Evolutionary conservation across 2,888 invertebrate genomes (phyloP).

Genomic region (Drosophila formosana): DNA sequence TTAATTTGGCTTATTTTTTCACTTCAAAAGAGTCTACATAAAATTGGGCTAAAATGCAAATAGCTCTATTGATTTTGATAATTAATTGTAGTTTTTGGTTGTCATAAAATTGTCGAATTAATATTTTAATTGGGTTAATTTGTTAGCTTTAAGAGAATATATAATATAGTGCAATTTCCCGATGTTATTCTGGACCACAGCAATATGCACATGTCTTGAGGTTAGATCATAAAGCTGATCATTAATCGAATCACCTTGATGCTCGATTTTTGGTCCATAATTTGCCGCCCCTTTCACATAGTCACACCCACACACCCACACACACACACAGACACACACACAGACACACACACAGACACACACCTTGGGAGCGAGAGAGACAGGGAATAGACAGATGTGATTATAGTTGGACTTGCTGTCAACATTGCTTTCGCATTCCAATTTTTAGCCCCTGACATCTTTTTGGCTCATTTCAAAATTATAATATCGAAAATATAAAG

Average conservation of each 20-base stretch:
- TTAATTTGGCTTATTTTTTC: too few species aligned
- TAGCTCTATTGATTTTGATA: too few species aligned
- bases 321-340: conserved; percentile 4
- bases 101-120: too few species aligned
- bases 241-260: conserved; percentile 44
- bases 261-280: conserved; percentile 27
- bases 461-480: conserved; percentile 58
- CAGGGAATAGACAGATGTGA: conserved; percentile 1
- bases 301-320: conserved; percentile 11
- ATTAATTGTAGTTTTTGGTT: too few species aligned
- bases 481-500: conserved; percentile 47
- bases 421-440: conserved; percentile 62
- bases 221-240: conserved; percentile 21
- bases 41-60: too few species aligned
- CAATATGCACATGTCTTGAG: not conserved
- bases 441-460: conserved; percentile 65
- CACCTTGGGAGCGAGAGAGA: not conserved
- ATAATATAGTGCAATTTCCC: too few species aligned
- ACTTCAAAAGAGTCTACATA: too few species aligned
- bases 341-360: not conserved
- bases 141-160: too few species aligned
- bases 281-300: conserved; percentile 19
- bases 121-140: too few species aligned
- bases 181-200: too few species aligned
- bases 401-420: conserved; percentile 53